Evolutionary conservation across 2,888 invertebrate genomes (phyloP), one percentile per base, ranked within the genome.

Genomic region (Macrophya annulata): DNA sequence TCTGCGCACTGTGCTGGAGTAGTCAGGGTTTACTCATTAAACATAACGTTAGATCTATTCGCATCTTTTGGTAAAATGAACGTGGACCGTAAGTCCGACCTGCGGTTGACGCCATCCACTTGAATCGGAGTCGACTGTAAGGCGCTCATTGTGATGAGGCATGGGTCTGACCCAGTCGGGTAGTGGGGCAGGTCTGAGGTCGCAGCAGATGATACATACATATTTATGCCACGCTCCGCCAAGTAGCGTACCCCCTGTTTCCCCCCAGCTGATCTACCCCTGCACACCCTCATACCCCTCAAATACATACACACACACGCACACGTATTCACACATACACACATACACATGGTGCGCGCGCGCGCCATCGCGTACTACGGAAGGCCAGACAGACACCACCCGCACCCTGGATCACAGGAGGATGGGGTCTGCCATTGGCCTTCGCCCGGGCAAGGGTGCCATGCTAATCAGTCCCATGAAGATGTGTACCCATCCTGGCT

Each of bases 111-210:
- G 81, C 88, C 89, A 91, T 91, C 90, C 89, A 88, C 91, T 92
- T 92, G 91, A 92, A 92, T 90, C 87, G 87, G 81, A 82, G 81
- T 81, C 83, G 37, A 85, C 88, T 88, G 89, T 89, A 90, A 91
- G 91, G 91, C 90, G 90, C 92, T 92, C 92, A 92, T 92, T 92
- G 92, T 91, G 92, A 92, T 92, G 92, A 93, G 91, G 91, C 93
- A 92, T 93, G 93, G 92, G 93, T 93, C 92, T 92, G 93, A 93
- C 93, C 93, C 90, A 93, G 91, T 93, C 91, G 92, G 91, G 90
- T 92, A 93, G 93, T 93, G 91, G 93, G 92, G 92, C 92, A 93
- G 92, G 92, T 83, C 83, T 83, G 83, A 65, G 83, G 83, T 92
- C 92, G 91, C 91, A 90, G 88, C 90, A 79, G 85, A 85, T 85